phyloP scores from a whole-genome alignment of 1,140 invertebrate species.

The Bilobella aurantiaca region DNA sequence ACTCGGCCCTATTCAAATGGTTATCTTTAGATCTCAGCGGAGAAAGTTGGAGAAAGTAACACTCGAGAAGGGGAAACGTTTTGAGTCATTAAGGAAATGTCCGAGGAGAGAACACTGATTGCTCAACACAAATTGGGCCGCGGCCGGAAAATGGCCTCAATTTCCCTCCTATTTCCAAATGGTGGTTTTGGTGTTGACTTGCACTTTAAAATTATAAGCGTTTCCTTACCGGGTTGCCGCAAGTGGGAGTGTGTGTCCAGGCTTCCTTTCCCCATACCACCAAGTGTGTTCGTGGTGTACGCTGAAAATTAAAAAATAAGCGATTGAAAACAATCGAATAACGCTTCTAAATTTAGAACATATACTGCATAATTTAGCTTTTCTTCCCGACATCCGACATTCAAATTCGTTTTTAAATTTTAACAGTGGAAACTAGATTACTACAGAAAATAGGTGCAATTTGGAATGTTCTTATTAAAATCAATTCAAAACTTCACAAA shows the following conservation, averaged over 20 bases:
- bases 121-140: slow-evolving; percentile 26
- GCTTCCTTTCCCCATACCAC: slow-evolving; percentile 58
- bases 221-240: slow-evolving; percentile 72
- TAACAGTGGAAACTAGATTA: no score
- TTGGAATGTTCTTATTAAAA: no score
- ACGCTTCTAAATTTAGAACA: no score
- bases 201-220: no score
- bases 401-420: no score
- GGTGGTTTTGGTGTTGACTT: not conserved
- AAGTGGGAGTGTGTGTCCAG: slow-evolving; percentile 72
- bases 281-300: slow-evolving; percentile 62
- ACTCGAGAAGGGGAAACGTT: not conserved
- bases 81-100: slow-evolving; percentile 32
- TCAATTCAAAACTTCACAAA: no score
- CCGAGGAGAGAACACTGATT: slow-evolving; percentile 31
- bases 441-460: no score
- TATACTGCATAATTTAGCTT: no score
- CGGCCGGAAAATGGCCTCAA: no score
- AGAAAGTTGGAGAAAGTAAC: no score
- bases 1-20: not conserved
- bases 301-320: slow-evolving; percentile 48
- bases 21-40: slow-evolving; percentile 19
- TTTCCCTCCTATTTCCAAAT: not conserved
- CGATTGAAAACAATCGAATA: slow-evolving; percentile 10
- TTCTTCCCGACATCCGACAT: no score